A percentile compares a stretch with the other conserved stretches of the same genome.
These are phyloP conservation scores for Butastur rufipennis DNA, from an alignment of 2,113 vertebrate species.

Conservation along the genomic window DNA sequence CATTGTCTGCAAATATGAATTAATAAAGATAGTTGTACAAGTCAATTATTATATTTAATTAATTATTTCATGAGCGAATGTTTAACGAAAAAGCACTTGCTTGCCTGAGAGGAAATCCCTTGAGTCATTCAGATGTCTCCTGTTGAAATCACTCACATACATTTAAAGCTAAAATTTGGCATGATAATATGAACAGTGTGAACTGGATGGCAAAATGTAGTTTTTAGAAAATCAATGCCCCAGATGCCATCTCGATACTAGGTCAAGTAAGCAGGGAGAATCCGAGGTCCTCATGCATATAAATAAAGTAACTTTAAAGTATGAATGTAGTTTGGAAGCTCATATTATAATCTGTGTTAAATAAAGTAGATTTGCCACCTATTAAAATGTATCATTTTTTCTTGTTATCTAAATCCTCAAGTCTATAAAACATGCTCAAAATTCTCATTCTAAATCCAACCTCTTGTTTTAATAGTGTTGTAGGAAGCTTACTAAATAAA, in stretches of 20 bases:
- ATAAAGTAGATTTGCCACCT: not conserved
- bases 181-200: not conserved
- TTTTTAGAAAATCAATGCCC: not conserved
- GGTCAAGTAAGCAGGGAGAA: not conserved
- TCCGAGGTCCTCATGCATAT: not conserved
- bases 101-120: not conserved
- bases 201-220: not conserved
- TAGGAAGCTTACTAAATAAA: not conserved
- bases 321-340: not conserved
- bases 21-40: not conserved
- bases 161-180: not conserved
- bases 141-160: not conserved
- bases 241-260: not conserved
- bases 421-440: not conserved
- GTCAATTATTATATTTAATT: not conserved
- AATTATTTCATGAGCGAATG: not conserved
- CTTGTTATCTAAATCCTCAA: not conserved
- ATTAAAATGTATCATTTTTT: not conserved
- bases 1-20: not conserved
- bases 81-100: not conserved
- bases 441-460: not conserved
- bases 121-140: not conserved
- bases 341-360: not conserved
- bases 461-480: not conserved
- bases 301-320: not conserved